These are phyloP conservation scores for Brienomyrus brachyistius DNA, from an alignment of 2,113 vertebrate genomes.

Conservation along the genomic window DNA sequence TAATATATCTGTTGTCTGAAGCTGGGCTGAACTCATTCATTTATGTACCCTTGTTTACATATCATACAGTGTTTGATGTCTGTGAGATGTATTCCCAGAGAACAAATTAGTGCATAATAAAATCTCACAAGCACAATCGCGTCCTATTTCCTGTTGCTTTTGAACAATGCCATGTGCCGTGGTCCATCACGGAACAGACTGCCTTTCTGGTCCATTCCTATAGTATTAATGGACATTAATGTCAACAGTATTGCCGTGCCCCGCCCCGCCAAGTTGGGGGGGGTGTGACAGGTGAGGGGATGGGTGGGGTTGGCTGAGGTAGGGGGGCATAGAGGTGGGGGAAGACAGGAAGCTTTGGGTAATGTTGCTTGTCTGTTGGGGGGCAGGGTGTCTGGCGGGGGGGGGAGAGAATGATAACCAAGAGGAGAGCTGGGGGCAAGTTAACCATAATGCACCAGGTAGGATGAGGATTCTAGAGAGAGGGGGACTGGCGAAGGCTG, in stretches of 20 bases:
- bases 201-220: background rate
- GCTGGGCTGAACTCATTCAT: slow-evolving; percentile 40
- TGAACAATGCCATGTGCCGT: slow-evolving; percentile 54
- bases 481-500: slow-evolving; percentile 70
- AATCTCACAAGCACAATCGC: slow-evolving; percentile 53
- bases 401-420: slow-evolving; percentile 36
- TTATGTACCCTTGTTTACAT: slow-evolving; percentile 52
- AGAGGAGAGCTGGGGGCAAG: slow-evolving; percentile 4
- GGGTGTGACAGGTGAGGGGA: slow-evolving; percentile 27
- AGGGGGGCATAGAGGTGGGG: slow-evolving; percentile 20
- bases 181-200: slow-evolving; percentile 33
- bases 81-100: slow-evolving; percentile 55
- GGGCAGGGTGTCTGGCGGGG: slow-evolving; percentile 26
- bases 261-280: background rate
- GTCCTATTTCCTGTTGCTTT: slow-evolving; percentile 57
- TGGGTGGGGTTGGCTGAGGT: slow-evolving; percentile 52
- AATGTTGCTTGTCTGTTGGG: background rate
- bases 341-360: slow-evolving; percentile 18
- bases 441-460: slow-evolving; percentile 42
- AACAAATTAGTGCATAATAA: slow-evolving; percentile 66
- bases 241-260: background rate
- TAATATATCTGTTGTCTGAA: slow-evolving; percentile 50
- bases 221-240: slow-evolving; percentile 5
- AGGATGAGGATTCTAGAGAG: slow-evolving; percentile 50
- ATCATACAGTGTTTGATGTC: slow-evolving; percentile 60